Percentiles rank a stretch among this genome's conserved stretches.
phyloP scores from a whole-genome alignment of 37 sponge, comb jelly and placozoan species.

The Lycopodina hypogea region DNA sequence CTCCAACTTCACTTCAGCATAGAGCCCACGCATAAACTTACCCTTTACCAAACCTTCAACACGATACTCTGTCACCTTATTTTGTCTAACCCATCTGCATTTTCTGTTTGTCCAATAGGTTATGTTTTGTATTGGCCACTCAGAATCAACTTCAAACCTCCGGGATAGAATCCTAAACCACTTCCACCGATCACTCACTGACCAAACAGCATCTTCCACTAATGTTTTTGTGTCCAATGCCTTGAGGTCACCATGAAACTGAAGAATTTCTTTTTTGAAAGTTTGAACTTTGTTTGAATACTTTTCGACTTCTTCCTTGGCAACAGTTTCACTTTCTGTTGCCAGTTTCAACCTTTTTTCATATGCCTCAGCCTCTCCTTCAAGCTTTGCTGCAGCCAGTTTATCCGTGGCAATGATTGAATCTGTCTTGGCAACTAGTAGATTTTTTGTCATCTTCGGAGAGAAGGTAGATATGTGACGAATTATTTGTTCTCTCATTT shows the following conservation, averaged over 20 bases:
- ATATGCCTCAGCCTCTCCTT: conserved; percentile 37
- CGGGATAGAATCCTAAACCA: not conserved
- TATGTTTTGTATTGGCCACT: conserved; percentile 9
- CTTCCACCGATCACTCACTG: conserved; percentile 22
- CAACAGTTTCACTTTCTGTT: not conserved
- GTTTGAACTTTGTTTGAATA: not conserved
- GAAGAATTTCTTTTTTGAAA: not conserved
- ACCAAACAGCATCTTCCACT: conserved; percentile 1
- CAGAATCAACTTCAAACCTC: not conserved
- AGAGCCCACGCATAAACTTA: conserved; percentile 30
- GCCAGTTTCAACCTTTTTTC: not conserved
- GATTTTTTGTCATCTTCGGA: not conserved
- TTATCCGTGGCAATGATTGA: conserved; percentile 5
- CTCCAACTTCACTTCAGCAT: conserved; percentile 6
- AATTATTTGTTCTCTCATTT: conserved; percentile 1
- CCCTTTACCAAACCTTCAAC: conserved; percentile 16
- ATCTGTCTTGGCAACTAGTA: conserved; percentile 31
- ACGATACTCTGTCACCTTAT: not conserved
- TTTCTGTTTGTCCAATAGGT: conserved; percentile 10
- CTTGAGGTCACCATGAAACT: not conserved
- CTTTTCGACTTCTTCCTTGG: not conserved
- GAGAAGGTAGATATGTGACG: conserved; percentile 7
- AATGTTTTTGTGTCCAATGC: not conserved
- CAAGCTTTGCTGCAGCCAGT: not conserved
- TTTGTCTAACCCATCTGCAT: not conserved